Evolutionary conservation across 2,113 vertebrate species (phyloP).

Genomic region (Camelus bactrianus): DNA sequence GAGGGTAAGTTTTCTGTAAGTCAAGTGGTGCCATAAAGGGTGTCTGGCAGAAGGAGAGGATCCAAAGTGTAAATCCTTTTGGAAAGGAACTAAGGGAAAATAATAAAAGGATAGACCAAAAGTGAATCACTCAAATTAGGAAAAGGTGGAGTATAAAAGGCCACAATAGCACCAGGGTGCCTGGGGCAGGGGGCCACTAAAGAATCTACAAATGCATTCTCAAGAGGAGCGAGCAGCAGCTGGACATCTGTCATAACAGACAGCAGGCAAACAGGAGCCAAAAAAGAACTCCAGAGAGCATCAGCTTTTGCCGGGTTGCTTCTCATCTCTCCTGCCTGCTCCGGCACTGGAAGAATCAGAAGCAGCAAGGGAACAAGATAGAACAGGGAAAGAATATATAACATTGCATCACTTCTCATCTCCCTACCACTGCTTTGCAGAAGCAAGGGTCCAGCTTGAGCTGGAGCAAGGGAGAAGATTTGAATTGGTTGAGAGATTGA

Average conservation of each 20-base stretch:
- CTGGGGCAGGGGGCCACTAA: not conserved
- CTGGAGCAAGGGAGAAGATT: not conserved
- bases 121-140: not conserved
- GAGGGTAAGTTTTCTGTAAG: not conserved
- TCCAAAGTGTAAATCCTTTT: not conserved
- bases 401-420: too few species aligned
- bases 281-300: not conserved
- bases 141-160: not conserved
- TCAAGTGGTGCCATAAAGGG: not conserved
- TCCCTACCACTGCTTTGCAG: not conserved
- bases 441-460: not conserved
- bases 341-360: not conserved
- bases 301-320: not conserved
- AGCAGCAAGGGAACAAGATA: not conserved
- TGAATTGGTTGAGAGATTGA: not conserved
- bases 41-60: not conserved
- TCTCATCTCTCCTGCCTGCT: not conserved
- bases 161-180: not conserved
- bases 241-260: not conserved
- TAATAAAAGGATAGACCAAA: not conserved
- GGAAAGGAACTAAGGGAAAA: slow-evolving; percentile 17
- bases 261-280: not conserved
- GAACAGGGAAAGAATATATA: not conserved
- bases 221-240: not conserved
- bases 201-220: not conserved